Evolutionary conservation across 2,797 vertebrate species (phyloP).

Genomic region (Nannoperca obscura): DNA sequence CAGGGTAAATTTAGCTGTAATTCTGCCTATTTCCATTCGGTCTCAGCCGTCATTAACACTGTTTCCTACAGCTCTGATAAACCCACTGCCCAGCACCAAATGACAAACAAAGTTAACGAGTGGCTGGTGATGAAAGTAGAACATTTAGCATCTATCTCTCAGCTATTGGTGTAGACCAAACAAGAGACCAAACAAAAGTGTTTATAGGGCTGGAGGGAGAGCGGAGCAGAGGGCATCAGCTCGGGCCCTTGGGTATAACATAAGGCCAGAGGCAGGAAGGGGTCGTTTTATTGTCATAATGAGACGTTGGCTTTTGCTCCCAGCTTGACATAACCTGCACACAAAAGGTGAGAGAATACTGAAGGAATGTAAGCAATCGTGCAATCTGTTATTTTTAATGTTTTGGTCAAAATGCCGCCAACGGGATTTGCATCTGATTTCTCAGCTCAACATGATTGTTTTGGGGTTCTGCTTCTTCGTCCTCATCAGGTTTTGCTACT

Average conservation of each 20-base stretch:
- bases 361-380: not conserved
- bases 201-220: slow-evolving; percentile 19
- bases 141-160: not conserved
- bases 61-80: not conserved
- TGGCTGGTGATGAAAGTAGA: not conserved
- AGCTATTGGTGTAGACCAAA: not conserved
- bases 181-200: no score
- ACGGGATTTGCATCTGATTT: slow-evolving; percentile 43
- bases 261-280: slow-evolving; percentile 23
- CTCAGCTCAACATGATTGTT: slow-evolving; percentile 15
- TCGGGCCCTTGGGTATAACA: slow-evolving; percentile 20
- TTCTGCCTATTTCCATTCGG: not conserved
- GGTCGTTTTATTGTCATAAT: slow-evolving; percentile 42
- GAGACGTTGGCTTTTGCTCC: slow-evolving; percentile 36
- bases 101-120: not conserved
- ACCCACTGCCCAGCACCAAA: not conserved
- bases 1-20: not conserved
- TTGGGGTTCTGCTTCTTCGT: slow-evolving; percentile 25
- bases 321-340: slow-evolving; percentile 3
- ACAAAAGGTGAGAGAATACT: slow-evolving; percentile 10
- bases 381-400: not conserved
- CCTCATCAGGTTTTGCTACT: not conserved
- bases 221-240: slow-evolving; percentile 30
- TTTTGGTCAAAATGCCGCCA: slow-evolving; percentile 33
- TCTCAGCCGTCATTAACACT: no score